phyloP scores from a whole-genome alignment of 2,797 vertebrate species.

The Cephalopachus bancanus region DNA sequence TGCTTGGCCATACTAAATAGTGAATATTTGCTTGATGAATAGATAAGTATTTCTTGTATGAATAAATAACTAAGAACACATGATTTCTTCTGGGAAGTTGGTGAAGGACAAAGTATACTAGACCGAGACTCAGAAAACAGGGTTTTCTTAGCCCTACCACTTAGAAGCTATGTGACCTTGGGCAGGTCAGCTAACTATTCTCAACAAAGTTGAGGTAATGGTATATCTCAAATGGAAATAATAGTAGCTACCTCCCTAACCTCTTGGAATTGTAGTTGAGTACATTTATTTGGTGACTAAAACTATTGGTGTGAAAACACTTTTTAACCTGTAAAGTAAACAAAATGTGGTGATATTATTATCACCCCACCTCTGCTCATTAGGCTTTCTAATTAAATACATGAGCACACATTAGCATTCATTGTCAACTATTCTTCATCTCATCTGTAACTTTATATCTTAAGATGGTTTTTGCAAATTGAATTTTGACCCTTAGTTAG shows the following conservation, averaged over 20 bases:
- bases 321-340: neutral
- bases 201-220: neutral
- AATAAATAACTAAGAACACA: neutral
- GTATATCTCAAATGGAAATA: neutral
- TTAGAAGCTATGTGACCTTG: neutral
- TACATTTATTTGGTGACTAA: neutral
- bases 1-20: neutral
- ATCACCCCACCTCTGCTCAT: neutral
- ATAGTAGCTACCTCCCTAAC: neutral
- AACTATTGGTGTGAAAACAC: neutral
- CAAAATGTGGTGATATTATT: neutral
- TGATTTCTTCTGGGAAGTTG: neutral
- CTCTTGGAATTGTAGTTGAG: neutral
- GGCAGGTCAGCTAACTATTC: neutral
- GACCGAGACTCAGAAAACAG: neutral
- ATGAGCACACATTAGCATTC: neutral
- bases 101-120: no score
- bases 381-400: neutral
- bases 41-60: neutral
- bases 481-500: neutral
- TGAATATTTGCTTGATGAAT: neutral
- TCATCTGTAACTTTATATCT: neutral
- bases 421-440: neutral
- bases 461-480: neutral
- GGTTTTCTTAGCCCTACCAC: neutral